Conservation (phyloP, 1,140 invertebrate genomes). For the Andrena cerasifolii region DNA sequence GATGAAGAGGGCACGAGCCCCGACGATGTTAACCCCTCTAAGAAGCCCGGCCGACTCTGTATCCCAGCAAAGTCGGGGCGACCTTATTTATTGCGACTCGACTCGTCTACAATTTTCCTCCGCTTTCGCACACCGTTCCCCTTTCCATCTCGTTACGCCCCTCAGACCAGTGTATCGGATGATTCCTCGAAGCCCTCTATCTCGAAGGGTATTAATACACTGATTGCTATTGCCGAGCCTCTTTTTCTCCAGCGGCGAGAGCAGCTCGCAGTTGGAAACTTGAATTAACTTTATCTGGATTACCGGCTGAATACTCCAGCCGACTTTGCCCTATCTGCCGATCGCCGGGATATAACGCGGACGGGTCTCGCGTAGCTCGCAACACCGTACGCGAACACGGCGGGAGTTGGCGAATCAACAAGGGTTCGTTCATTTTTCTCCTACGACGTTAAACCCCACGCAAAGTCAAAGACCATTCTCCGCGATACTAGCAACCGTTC, state of each 20-base stretch:
- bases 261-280: neutral
- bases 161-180: neutral
- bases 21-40: neutral
- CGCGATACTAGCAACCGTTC: neutral
- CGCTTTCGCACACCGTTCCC: neutral
- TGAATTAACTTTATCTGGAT: conserved; percentile 7
- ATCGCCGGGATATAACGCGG: too few relatives aligned
- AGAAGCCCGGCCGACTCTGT: neutral
- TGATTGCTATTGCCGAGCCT: conserved; percentile 7
- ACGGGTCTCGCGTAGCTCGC: too few relatives aligned
- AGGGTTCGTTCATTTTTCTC: too few relatives aligned
- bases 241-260: neutral
- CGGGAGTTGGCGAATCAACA: too few relatives aligned
- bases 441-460: neutral
- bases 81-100: conserved; percentile 13
- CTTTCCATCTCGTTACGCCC: conserved; percentile 1
- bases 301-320: neutral
- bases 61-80: neutral
- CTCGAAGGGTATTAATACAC: conserved; percentile 21
- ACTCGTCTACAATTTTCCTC: neutral
- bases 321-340: neutral
- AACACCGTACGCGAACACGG: too few relatives aligned
- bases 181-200: neutral
- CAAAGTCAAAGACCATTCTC: neutral
- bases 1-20: neutral